phyloP scores from a whole-genome alignment of 2,113 vertebrate genomes.

The Muscicapa adusta region DNA sequence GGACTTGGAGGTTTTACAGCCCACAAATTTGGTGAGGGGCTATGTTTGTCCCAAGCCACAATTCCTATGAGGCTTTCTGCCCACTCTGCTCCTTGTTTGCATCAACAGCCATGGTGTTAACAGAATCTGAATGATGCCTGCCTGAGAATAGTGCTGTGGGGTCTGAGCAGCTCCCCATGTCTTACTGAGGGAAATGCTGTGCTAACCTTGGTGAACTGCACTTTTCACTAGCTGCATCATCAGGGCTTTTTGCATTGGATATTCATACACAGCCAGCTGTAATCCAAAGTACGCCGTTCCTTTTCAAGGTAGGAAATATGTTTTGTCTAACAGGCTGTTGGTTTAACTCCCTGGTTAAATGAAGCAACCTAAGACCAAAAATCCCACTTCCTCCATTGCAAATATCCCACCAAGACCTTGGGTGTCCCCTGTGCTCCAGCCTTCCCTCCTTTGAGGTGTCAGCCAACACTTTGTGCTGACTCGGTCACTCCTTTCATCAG shows the following conservation, averaged over 20 bases:
- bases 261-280: neutral
- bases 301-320: neutral
- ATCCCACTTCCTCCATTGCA: neutral
- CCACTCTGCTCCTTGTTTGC: neutral
- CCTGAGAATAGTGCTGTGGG: accelerated
- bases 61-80: neutral
- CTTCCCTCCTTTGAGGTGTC: neutral
- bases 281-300: neutral
- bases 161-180: neutral
- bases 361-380: neutral
- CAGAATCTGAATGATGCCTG: neutral
- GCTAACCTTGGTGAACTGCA: neutral
- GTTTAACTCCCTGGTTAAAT: neutral
- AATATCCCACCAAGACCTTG: neutral
- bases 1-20: neutral
- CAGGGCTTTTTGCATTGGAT: neutral
- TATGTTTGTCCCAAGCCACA: neutral
- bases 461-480: neutral
- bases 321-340: neutral
- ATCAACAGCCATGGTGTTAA: neutral
- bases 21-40: neutral
- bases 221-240: neutral
- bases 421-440: neutral
- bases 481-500: neutral
- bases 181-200: neutral